Evolutionary conservation across 2,888 invertebrate species (phyloP).

Genomic region (Crematogaster levior): DNA sequence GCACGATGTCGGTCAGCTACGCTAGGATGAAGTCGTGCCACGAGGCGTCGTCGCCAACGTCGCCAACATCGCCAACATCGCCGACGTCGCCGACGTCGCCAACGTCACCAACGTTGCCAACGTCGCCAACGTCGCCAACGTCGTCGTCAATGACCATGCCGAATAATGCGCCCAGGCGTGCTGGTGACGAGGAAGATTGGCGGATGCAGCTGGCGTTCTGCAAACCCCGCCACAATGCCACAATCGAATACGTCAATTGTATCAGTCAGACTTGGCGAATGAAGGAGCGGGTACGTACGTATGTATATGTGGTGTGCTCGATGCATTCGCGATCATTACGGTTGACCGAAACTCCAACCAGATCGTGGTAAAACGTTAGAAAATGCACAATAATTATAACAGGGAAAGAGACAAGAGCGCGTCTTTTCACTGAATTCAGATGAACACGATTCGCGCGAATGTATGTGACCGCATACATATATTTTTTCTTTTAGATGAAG

Average conservation of each 20-base stretch:
- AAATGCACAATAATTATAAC: no score
- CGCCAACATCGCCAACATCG: background rate
- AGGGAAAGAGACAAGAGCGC: no score
- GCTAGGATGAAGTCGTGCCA: slow-evolving; percentile 67
- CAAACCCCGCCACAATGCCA: slow-evolving; percentile 91
- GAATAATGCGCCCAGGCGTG: slow-evolving; percentile 22
- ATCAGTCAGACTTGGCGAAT: slow-evolving; percentile 95
- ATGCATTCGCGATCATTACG: no score
- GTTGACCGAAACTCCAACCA: background rate
- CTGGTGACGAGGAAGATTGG: slow-evolving; percentile 87
- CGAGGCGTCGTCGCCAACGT: slow-evolving; percentile 53
- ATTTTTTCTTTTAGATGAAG: slow-evolving; percentile 93
- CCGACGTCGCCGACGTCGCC: background rate
- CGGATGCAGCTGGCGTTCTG: slow-evolving; percentile 91
- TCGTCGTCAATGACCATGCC: background rate
- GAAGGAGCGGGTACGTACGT: slow-evolving; percentile 92
- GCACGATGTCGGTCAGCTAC: slow-evolving; percentile 73
- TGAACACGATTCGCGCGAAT: background rate
- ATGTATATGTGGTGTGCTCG: no score
- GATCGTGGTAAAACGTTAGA: background rate
- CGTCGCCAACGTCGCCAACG: background rate
- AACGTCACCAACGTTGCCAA: background rate
- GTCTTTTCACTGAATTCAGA: no score
- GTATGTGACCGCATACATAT: background rate
- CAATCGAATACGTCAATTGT: slow-evolving; percentile 89